Base-by-base conservation (phyloP, 2,888 invertebrate species). In the Dioctria linearis region DNA sequence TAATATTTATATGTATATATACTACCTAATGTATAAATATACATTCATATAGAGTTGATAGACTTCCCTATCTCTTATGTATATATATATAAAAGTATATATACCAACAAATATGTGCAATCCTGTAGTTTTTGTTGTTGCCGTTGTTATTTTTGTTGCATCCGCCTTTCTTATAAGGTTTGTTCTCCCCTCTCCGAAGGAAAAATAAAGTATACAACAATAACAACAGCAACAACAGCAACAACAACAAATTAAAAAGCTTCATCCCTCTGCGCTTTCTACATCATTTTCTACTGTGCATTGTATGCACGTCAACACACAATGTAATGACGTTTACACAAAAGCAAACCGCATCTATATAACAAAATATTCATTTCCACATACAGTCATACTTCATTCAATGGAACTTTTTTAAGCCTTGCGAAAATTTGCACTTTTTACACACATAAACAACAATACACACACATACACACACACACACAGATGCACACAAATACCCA, bases 131-230 rank as follows among this genome's bases (percentile, higher is more conserved):
- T 79, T 65, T 75, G 75, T 59, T 75, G 75, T 61, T 75, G 75
- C 75, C 61, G 67, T 76, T 82, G 43, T 78, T 76, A 69, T 67
- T 81, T 67, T 46, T 66, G 54, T 49, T 78, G 73, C 66, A 57
- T 65, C 54, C 66, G 57, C 76, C 59, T 76, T 76, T 75, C 76
- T 79, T 67, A 75, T 75, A 75, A 75, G 75, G 75, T 61, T 75
- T 69, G 65, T 80, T 79, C 67, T 67, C 82, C 65, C 80, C 80
- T 75, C 80, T 78, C 54, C 61, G 46, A 73, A 75, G 75, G 75
- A 75, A 75, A 59, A 59, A 61, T 59, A 75, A 11, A 42, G 6
- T 49, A 25, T 25, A 25, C 25, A 25, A 25, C 25, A 25, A 25
- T 25, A 25, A 25, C 25, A 25, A 25, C 25, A 25, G 25, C 25